These are phyloP conservation scores for Tiliacea aurago DNA, from an alignment of 2,888 invertebrate genomes.

Conservation along the genomic window DNA sequence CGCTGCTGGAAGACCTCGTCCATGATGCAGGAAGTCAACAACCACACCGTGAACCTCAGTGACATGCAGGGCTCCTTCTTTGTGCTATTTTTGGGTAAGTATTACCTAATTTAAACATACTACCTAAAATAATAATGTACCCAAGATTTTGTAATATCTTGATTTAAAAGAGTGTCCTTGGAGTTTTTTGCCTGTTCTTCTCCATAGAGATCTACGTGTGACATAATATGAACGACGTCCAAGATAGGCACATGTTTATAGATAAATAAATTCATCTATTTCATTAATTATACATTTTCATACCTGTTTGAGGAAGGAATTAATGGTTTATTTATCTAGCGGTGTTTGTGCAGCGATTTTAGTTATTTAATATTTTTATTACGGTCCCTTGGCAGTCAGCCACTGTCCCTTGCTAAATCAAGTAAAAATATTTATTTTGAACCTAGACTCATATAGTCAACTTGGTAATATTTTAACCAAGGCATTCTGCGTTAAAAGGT, in stretches of 20 bases:
- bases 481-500: neutral
- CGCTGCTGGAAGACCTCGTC: slow-evolving; percentile 93
- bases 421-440: too few species aligned
- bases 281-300: slow-evolving; percentile 15
- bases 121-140: too few species aligned
- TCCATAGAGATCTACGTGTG: too few species aligned
- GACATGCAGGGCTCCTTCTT: slow-evolving; percentile 98
- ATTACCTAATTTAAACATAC: neutral
- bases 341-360: neutral
- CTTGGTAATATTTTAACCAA: neutral
- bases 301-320: slow-evolving; percentile 25
- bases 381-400: neutral
- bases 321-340: neutral
- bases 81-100: slow-evolving; percentile 94
- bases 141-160: too few species aligned
- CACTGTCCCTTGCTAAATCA: neutral
- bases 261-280: neutral
- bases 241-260: neutral
- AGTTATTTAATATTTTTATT: neutral
- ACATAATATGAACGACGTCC: slow-evolving; percentile 36
- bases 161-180: too few species aligned
- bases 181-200: too few species aligned
- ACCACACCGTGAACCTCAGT: slow-evolving; percentile 96
- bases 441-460: too few species aligned
- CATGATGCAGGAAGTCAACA: slow-evolving; percentile 94